Evolutionary conservation across 2,888 invertebrate genomes (phyloP).

Genomic region (Melipona bicolor): DNA sequence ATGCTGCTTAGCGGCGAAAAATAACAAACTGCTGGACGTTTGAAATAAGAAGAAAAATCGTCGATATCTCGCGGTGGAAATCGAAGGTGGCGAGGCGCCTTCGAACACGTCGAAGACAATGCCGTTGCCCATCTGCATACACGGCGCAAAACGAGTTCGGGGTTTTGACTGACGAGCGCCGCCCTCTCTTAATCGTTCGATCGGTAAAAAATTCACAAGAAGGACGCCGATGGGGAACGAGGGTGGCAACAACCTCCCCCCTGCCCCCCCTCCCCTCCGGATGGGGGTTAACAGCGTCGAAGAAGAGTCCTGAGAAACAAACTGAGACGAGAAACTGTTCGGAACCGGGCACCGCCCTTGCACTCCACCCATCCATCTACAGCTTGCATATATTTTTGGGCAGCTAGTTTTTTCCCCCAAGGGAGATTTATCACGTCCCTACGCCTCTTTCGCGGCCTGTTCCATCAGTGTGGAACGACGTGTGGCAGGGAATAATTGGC

Average conservation of each 20-base stretch:
- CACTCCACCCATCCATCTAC: slow-evolving; percentile 82
- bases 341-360: slow-evolving; percentile 78
- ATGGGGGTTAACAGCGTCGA: not conserved
- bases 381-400: slow-evolving; percentile 79
- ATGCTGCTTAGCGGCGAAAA: not conserved
- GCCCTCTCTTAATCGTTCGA: slow-evolving; percentile 80
- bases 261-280: too few relatives aligned
- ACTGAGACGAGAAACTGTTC: slow-evolving; percentile 72
- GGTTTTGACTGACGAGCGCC: slow-evolving; percentile 76
- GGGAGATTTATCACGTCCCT: slow-evolving; percentile 80
- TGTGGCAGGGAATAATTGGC: slow-evolving; percentile 74
- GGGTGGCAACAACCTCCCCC: not conserved
- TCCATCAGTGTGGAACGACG: slow-evolving; percentile 70
- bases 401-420: slow-evolving; percentile 76
- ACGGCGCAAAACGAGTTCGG: slow-evolving; percentile 66
- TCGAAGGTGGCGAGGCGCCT: not conserved
- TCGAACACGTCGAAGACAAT: slow-evolving; percentile 28
- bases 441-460: slow-evolving; percentile 73
- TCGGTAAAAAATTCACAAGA: slow-evolving; percentile 79
- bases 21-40: not conserved
- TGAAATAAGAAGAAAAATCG: not conserved
- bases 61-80: not conserved
- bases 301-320: slow-evolving; percentile 71
- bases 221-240: slow-evolving; percentile 35
- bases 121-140: slow-evolving; percentile 66